phyloP scores from a whole-genome alignment of 2,113 vertebrate genomes.

The Podilymbus podiceps region DNA sequence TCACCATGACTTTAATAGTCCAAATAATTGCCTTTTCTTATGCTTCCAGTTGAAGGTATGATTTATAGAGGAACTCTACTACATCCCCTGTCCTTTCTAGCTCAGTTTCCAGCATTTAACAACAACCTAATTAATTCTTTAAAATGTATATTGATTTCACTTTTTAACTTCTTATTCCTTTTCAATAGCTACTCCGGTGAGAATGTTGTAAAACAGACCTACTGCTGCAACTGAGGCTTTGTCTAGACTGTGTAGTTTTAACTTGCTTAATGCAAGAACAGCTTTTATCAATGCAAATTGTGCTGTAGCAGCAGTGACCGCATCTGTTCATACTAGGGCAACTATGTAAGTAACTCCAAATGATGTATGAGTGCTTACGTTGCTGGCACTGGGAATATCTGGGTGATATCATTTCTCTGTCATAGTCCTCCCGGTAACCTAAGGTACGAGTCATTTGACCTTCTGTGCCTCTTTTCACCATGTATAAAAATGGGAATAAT shows the following conservation, averaged over 20 bases:
- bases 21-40: constrained; percentile 1
- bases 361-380: neutral
- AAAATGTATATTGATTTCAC: neutral
- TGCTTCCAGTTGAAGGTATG: neutral
- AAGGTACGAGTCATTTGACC: neutral
- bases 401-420: neutral
- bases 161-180: neutral
- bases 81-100: neutral
- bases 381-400: neutral
- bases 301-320: neutral
- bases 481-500: constrained; percentile 16
- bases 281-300: neutral
- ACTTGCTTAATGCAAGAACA: neutral
- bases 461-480: neutral
- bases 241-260: neutral
- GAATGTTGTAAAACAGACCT: neutral
- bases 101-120: neutral
- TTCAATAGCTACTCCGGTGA: neutral
- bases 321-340: neutral
- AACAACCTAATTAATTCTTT: neutral
- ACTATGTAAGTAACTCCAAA: neutral
- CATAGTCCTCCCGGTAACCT: neutral
- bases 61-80: neutral
- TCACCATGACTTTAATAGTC: neutral
- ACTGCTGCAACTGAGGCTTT: neutral